Evolutionary conservation across 2,888 invertebrate genomes (phyloP).

Genomic region (Morpho deidamia): DNA sequence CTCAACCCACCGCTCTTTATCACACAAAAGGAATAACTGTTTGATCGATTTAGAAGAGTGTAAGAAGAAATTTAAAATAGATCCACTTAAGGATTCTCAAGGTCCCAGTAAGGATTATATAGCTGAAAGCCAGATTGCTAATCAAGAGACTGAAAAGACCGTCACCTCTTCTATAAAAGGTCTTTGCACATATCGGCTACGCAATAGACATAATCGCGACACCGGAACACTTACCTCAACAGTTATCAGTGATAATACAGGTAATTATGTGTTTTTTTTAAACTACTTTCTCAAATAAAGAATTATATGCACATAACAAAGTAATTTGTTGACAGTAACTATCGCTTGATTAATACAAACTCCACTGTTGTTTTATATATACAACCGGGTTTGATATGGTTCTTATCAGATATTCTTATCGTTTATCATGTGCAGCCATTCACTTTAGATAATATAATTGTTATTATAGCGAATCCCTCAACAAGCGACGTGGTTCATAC

Average conservation of each 20-base stretch:
- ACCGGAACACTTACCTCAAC: slow-evolving; percentile 58
- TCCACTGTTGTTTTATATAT: slow-evolving; percentile 12
- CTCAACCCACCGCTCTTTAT: slow-evolving; percentile 58
- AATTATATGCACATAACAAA: slow-evolving; percentile 27
- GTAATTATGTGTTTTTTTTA: slow-evolving; percentile 32
- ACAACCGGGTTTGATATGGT: slow-evolving; percentile 22
- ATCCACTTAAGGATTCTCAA: slow-evolving; percentile 56
- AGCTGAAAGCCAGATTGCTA: slow-evolving; percentile 38
- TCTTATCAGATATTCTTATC: slow-evolving; percentile 61
- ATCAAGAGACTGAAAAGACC: slow-evolving; percentile 49
- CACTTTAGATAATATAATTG: slow-evolving; percentile 51
- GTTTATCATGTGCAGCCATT: slow-evolving; percentile 54
- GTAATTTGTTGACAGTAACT: slow-evolving; percentile 12
- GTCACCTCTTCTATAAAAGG: slow-evolving; percentile 38
- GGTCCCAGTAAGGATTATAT: slow-evolving; percentile 42
- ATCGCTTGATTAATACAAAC: background rate
- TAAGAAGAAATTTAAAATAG: slow-evolving; percentile 76
- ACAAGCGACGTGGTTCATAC: slow-evolving; percentile 43
- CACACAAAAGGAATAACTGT: slow-evolving; percentile 57
- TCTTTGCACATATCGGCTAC: slow-evolving; percentile 49
- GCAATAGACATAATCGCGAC: slow-evolving; percentile 51
- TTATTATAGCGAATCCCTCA: slow-evolving; percentile 57
- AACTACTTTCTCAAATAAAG: background rate
- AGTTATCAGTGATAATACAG: slow-evolving; percentile 57
- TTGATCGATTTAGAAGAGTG: slow-evolving; percentile 55